phyloP scores from a whole-genome alignment of 2,797 vertebrate species.

The Sebastes nivosus region DNA sequence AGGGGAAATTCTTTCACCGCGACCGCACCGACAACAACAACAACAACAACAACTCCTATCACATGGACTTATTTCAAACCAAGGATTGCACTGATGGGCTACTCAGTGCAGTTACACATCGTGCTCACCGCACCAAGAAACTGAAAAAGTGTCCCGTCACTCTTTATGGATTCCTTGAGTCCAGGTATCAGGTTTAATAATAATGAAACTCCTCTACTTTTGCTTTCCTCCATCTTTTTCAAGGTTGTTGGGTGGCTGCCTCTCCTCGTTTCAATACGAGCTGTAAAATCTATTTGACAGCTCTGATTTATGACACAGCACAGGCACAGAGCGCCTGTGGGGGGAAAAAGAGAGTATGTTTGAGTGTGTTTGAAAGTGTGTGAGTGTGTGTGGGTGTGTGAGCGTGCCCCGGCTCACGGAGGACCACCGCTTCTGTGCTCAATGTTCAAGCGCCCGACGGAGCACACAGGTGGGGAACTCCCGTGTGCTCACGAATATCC shows the following conservation, averaged over 20 bases:
- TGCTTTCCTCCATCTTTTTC: constrained; percentile 68
- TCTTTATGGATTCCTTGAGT: constrained; percentile 49
- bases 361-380: constrained; percentile 63
- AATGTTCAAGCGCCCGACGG: constrained; percentile 55
- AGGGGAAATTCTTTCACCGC: no score
- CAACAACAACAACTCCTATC: background rate
- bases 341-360: constrained; percentile 49
- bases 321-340: constrained; percentile 62
- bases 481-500: background rate
- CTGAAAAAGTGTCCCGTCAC: constrained; percentile 19
- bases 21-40: background rate
- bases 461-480: constrained; percentile 22
- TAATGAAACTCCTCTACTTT: constrained; percentile 57
- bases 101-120: background rate
- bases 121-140: background rate
- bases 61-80: background rate
- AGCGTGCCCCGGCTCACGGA: constrained; percentile 19
- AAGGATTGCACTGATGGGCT: background rate
- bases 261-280: constrained; percentile 69
- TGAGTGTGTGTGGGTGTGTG: constrained; percentile 15
- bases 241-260: constrained; percentile 77
- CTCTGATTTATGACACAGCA: constrained; percentile 80
- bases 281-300: constrained; percentile 81
- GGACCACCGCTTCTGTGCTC: constrained; percentile 61
- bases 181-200: constrained; percentile 58